These are phyloP conservation scores for Cinclus cinclus DNA, from an alignment of 2,113 vertebrate species.

Conservation along the genomic window DNA sequence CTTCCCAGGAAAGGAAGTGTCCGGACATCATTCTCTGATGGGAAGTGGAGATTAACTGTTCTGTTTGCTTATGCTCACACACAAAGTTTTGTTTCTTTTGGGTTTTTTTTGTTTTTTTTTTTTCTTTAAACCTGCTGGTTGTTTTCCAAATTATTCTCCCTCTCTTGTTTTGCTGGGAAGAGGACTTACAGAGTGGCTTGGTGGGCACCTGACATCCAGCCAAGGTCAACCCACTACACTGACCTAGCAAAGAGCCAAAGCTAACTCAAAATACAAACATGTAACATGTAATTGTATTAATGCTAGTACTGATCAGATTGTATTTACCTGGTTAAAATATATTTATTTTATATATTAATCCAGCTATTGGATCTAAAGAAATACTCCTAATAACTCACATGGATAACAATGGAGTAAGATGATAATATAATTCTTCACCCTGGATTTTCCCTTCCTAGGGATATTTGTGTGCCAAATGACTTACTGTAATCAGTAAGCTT, in stretches of 20 bases:
- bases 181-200: neutral
- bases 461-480: neutral
- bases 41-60: neutral
- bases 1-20: fast-evolving
- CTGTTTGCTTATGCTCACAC: neutral
- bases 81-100: too few relatives aligned
- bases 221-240: neutral
- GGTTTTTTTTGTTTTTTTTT: neutral
- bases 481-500: neutral
- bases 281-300: neutral
- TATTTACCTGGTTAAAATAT: neutral
- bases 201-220: neutral
- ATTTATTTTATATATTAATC: neutral
- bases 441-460: neutral
- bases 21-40: fast-evolving
- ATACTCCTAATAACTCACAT: neutral
- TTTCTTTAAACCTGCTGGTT: neutral
- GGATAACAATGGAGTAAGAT: neutral
- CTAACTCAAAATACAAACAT: neutral
- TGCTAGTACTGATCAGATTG: neutral
- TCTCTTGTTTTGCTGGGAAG: fast-evolving
- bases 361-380: neutral
- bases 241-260: neutral
- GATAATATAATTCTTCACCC: neutral
- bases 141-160: neutral